Evolutionary conservation across 2,113 vertebrate genomes (phyloP), one percentile per base, ranked within the genome.

Genomic region (Lontra canadensis): DNA sequence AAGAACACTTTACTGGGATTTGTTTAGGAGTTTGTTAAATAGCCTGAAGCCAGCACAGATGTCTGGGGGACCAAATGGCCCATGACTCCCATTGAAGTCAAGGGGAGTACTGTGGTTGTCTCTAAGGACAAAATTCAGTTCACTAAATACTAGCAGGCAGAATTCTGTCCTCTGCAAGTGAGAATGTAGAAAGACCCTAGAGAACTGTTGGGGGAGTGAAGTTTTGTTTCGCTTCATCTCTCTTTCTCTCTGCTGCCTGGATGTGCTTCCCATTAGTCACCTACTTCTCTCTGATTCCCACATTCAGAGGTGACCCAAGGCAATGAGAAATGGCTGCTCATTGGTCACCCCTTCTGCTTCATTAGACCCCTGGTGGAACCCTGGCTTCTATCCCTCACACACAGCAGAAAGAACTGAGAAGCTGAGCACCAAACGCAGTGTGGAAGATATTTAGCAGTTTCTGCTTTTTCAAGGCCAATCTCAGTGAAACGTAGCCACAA

Each of bases 11-110:
- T 83, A 57, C 4, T 92, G 87, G 90, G 83, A 96, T 96, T 94
- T 96, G 95, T 96, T 95, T 79, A 87, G 88, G 83, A 90, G 94
- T 97, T 97, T 96, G 98, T 92, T 95, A 96, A 97, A 98, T 90
- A 88, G 94, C 87, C 93, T 97, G 96, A 92, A 97, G 96, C 94
- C 80, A 94, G 90, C n/a, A n/a, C 97, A 98, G 96, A 96, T 97
- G 98, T 87, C 21, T 76, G 3, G 36, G 95, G 84, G 84, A 96
- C 84, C 78, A 90, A 96, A 96, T 87, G 95, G 94, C 80, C 97
- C 95, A n/a, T 96, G 82, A 96, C 87, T 84, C 69, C 85, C 95
- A 73, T 26, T 17, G 74, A 94, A 97, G 90, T 90, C 81, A 88
- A 65, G 7, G 21, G 76, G 76, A 97, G 65, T 84, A 83, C 44